Conservation (phyloP, 2,113 vertebrate species). For the Chitala chitala region DNA sequence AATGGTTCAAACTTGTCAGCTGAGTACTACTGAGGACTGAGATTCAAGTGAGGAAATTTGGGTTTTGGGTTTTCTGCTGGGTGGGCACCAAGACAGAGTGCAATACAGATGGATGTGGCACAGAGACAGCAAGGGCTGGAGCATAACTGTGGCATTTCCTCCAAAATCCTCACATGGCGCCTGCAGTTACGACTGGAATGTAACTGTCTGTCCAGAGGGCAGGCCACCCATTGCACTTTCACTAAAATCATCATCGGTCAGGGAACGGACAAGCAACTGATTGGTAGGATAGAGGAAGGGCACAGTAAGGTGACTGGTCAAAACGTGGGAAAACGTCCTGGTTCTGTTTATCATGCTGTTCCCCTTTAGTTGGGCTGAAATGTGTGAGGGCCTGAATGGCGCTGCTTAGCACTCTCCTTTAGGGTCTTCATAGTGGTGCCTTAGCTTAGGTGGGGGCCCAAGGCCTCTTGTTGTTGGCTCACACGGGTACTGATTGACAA, state of each 20-base stretch:
- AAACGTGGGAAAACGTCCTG: background rate
- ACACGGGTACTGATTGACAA: slow-evolving; percentile 5
- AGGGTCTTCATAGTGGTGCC: background rate
- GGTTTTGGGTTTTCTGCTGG: too few relatives aligned
- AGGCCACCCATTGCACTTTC: background rate
- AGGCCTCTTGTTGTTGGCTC: slow-evolving; percentile 14
- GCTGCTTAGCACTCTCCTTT: too few relatives aligned
- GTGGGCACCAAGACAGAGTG: too few relatives aligned
- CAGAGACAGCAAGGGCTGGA: background rate
- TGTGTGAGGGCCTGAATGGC: too few relatives aligned
- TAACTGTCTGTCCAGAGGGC: background rate
- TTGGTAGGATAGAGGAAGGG: slow-evolving; percentile 6
- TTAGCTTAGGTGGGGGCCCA: background rate
- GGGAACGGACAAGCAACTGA: background rate
- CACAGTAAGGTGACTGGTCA: background rate
- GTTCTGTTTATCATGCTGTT: background rate
- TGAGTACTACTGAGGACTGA: too few relatives aligned
- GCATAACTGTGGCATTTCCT: slow-evolving; percentile 14
- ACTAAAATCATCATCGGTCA: background rate
- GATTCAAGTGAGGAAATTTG: too few relatives aligned
- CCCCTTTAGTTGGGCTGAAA: background rate
- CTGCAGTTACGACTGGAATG: background rate
- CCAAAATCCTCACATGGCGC: too few relatives aligned
- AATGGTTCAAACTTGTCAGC: too few relatives aligned
- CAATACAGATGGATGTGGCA: too few relatives aligned